These are phyloP conservation scores for Hylomyscus alleni DNA, from an alignment of 2,797 vertebrate species.

Conservation along the genomic window DNA sequence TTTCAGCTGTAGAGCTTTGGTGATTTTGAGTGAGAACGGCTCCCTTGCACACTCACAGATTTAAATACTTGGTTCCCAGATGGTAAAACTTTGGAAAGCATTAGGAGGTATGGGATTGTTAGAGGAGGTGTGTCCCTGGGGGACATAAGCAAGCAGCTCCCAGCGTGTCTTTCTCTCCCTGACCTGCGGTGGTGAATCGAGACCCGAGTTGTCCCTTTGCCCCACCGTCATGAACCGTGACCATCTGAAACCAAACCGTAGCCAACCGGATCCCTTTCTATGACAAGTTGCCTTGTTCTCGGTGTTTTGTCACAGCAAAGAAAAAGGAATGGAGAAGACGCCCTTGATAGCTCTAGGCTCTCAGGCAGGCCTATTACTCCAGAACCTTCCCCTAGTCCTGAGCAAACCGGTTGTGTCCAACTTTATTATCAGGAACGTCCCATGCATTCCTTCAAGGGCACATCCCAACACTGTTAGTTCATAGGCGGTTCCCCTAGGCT, in stretches of 20 bases:
- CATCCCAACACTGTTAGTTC: not conserved
- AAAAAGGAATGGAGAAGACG: not conserved
- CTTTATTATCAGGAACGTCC: too few relatives aligned
- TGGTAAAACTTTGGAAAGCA: not conserved
- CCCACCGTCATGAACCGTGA: not conserved
- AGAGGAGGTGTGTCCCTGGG: not conserved
- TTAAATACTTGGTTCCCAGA: not conserved
- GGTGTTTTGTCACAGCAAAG: not conserved
- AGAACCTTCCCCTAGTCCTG: not conserved
- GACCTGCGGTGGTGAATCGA: not conserved
- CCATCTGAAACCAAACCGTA: not conserved
- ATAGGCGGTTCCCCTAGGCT: not conserved
- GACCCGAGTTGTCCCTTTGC: not conserved
- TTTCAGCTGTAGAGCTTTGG: too few relatives aligned
- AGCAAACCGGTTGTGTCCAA: not conserved
- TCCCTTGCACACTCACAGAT: not conserved
- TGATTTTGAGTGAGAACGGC: not conserved
- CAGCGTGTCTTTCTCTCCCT: not conserved
- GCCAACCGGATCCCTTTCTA: not conserved
- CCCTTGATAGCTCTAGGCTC: not conserved
- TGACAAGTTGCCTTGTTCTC: not conserved
- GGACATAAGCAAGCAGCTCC: not conserved
- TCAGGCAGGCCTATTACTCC: not conserved
- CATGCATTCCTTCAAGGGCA: too few relatives aligned
- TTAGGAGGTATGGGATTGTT: not conserved